Evolutionary conservation across 2,888 invertebrate species (phyloP).

Genomic region (Automeris io): DNA sequence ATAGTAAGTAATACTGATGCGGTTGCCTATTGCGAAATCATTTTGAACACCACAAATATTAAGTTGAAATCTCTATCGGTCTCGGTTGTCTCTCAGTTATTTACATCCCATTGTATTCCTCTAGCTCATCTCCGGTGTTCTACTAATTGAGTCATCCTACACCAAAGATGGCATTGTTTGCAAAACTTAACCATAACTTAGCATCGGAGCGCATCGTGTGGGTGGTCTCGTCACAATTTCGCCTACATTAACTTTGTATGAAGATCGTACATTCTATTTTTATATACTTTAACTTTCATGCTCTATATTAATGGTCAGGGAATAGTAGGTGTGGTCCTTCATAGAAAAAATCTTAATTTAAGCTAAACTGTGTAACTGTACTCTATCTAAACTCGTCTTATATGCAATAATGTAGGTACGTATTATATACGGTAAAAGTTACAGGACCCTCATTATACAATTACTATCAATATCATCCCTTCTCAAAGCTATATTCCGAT

Average conservation of each 20-base stretch:
- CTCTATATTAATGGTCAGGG: conserved; percentile 1
- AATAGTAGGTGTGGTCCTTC: too few relatives aligned
- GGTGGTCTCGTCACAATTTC: conserved; percentile 42
- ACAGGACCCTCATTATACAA: too few relatives aligned
- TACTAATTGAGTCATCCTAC: conserved; percentile 72
- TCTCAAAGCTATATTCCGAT: too few relatives aligned
- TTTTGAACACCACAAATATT: background rate
- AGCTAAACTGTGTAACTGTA: too few relatives aligned
- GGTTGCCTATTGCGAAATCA: too few relatives aligned
- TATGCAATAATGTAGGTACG: too few relatives aligned
- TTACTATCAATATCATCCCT: too few relatives aligned
- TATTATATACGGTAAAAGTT: too few relatives aligned
- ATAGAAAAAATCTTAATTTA: too few relatives aligned
- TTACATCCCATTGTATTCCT: conserved; percentile 58
- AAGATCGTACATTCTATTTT: conserved; percentile 5
- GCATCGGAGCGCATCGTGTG: conserved; percentile 43
- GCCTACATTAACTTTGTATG: conserved; percentile 6
- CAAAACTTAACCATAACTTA: conserved; percentile 61
- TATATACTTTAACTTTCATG: conserved; percentile 4
- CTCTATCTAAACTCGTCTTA: too few relatives aligned
- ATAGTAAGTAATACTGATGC: too few relatives aligned
- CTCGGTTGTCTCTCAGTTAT: conserved; percentile 2
- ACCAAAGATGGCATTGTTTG: conserved; percentile 63
- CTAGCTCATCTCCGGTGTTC: conserved; percentile 49
- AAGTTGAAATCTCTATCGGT: conserved; percentile 1